Evolutionary conservation across 1,140 invertebrate genomes (phyloP), one percentile per base, ranked within the genome.

Genomic region (Centruroides sculpturatus): DNA sequence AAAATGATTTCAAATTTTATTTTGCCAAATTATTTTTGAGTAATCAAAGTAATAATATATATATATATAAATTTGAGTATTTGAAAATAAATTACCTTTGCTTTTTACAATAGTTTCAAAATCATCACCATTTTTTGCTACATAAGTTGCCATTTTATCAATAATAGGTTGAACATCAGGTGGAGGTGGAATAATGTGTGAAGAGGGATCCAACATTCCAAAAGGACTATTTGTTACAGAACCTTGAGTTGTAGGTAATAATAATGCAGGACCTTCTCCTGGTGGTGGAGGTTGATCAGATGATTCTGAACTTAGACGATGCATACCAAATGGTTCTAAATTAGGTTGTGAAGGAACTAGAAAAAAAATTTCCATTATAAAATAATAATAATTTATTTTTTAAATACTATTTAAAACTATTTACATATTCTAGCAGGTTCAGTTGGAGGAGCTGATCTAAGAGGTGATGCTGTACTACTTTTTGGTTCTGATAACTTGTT

Each of bases 121-220:
- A 66, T 92, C 87, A 55, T 83, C 79, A 0, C 93, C 94, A 76
- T 97, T 97, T 69, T 92, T 92, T 0, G 86, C 85, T 0, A 97
- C 92, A 71, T 97, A 97, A 60, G 84, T 84, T 3, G 92, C 92
- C 83, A 97, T 94, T 76, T 95, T 94, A 72, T 96, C 91, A 56
- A 98, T 90, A 7, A 97, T 86, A 50, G 87, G 80, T 70, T 88
- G 83, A 6, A 90, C 75, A 59, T 91, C 88, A 9, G 83, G 82
- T 0, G 89, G 84, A 5, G 80, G 80, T 13, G 88, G 86, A n/a
- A 73, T 61, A 46, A 75, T 56, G 1, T 48, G 8, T 56, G 10
- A 13, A 10, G 35, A 57, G 11, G n/a, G 49, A 36, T n/a, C 59
- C n/a, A 23, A 36, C 5, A 54, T 11, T 54, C 23, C 53, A 34